These are phyloP conservation scores for Xenotilapia longispinis DNA, from an alignment of 2,113 vertebrate species.

Conservation along the genomic window DNA sequence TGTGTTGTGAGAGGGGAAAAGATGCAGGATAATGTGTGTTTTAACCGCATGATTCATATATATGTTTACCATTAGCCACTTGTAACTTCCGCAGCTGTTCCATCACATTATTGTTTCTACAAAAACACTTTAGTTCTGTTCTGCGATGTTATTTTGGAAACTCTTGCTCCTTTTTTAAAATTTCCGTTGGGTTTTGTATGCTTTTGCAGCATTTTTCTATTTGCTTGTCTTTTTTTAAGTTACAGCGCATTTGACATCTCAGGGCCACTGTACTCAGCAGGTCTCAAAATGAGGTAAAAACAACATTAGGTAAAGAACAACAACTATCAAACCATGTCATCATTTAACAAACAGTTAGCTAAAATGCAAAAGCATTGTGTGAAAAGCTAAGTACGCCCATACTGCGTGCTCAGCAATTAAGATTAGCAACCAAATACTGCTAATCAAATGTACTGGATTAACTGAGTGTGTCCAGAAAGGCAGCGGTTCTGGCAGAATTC, in stretches of 20 bases:
- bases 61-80: background rate
- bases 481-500: background rate
- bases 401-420: background rate
- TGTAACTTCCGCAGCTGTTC: background rate
- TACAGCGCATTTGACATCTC: background rate
- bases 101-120: background rate
- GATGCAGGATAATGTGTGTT: background rate
- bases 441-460: background rate
- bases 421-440: background rate
- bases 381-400: background rate
- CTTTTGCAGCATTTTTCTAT: background rate
- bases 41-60: background rate
- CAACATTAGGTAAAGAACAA: background rate
- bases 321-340: background rate
- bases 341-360: background rate
- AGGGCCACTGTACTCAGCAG: background rate
- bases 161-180: background rate
- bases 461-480: background rate
- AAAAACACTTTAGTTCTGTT: background rate
- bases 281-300: background rate
- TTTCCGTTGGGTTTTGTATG: fast-evolving
- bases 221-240: background rate
- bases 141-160: background rate
- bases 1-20: background rate
- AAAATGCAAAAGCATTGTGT: background rate